Base-by-base conservation (phyloP, 2,113 vertebrate genomes). In the Cyanistes caeruleus region DNA sequence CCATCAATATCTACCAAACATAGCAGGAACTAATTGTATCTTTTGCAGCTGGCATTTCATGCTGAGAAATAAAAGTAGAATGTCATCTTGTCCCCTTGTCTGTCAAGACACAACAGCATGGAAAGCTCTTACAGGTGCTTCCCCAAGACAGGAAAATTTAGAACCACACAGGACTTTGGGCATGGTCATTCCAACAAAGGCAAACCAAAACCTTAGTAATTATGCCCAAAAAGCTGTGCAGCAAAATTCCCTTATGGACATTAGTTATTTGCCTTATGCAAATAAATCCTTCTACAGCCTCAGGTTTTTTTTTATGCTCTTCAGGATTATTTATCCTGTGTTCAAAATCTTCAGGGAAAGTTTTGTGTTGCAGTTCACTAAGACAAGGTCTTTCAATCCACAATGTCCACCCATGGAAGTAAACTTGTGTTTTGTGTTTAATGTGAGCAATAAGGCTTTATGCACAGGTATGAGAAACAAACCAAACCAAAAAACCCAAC, bases 71-170 rank as follows among this genome's bases (percentile, higher is more conserved):
- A 53, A 82, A 83, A 91, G 63, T 3, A 13, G 55, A 67, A 80
- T 23, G 15, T n/a, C 23, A 35, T 37, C 33, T 43, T 62, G 35
- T 27, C 20, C 15, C 5, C 27, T 83, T 51, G 43, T 70, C 55
- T 73, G 67, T 33, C 0, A 0, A 80, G 46, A 76, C 19, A 63
- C 5, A 24, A 22, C 25, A 90, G 43, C 21, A 20, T 1, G 5
- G 43, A 46, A 70, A 81, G 59, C 55, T 81, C 46, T 77, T 53
- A 69, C 18, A 67, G 30, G n/a, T 48, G 31, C 37, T 65, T 85
- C 33, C 30, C 11, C 27, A 80, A 75, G 24, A 89, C 37, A 64
- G 41, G 35, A 76, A 73, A 87, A 89, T 41, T 37, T 44, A 68
- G 67, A 90, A 73, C 19, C 24, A 83, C 15, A 89, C 1, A 48